phyloP scores from a whole-genome alignment of 2,888 invertebrate species.

The Acanthosepion pharaonis region DNA sequence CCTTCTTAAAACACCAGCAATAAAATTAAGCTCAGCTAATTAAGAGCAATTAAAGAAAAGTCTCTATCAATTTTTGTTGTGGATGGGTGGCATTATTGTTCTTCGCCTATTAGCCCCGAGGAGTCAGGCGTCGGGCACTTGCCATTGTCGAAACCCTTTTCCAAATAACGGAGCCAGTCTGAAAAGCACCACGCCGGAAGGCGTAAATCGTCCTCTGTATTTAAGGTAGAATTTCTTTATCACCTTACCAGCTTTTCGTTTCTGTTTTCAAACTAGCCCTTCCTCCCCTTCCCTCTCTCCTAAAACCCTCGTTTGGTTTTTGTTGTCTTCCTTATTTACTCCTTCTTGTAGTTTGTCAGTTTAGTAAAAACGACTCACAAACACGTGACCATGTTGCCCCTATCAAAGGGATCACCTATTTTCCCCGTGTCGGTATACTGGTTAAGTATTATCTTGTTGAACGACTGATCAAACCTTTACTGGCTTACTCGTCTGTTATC shows the following conservation, averaged over 20 bases:
- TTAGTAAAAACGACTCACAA: not conserved
- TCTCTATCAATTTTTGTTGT: not conserved
- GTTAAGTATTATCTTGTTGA: not conserved
- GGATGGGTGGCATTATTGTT: not conserved
- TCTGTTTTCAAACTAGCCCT: no score
- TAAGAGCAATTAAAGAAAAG: slow-evolving; percentile 9
- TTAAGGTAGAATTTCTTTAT: no score
- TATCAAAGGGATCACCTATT: not conserved
- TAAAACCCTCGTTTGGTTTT: not conserved
- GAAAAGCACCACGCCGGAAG: not conserved
- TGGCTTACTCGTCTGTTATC: no score
- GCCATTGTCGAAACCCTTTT: not conserved
- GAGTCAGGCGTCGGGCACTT: not conserved
- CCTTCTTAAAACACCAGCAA: not conserved
- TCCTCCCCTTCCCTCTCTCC: not conserved
- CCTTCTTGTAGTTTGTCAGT: not conserved
- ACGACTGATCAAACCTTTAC: no score
- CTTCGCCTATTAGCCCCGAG: not conserved
- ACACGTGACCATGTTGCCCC: not conserved
- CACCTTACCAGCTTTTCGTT: not conserved
- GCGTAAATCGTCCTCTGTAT: not conserved
- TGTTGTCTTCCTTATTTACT: not conserved
- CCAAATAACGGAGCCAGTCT: not conserved
- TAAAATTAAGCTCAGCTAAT: not conserved
- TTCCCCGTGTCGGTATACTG: not conserved